Percentiles rank a stretch among this genome's conserved stretches.
Conservation (phyloP, 2,797 vertebrate species). For the Bovichtus diacanthus region DNA sequence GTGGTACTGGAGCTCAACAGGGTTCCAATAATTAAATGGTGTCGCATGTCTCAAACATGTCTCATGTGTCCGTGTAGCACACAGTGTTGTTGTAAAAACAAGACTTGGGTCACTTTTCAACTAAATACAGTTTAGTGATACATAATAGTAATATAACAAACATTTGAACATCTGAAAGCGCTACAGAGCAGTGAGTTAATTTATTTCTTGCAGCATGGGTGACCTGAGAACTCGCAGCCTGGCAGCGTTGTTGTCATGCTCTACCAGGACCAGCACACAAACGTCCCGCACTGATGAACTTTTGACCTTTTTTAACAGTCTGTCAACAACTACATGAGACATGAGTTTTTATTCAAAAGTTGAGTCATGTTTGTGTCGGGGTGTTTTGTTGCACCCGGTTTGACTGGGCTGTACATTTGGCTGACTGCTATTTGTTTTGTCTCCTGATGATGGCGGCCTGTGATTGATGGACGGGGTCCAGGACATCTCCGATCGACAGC, state of each 20-base stretch:
- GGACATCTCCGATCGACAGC: constrained; percentile 90
- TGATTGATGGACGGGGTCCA: constrained; percentile 89
- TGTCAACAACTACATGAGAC: constrained; percentile 16
- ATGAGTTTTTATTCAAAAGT: constrained; percentile 26
- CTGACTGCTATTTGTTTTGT: constrained; percentile 84
- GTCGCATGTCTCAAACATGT: background rate
- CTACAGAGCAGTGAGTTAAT: constrained; percentile 32
- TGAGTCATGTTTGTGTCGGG: constrained; percentile 51
- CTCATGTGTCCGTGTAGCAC: background rate
- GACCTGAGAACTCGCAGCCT: constrained; percentile 40
- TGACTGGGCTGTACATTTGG: constrained; percentile 78
- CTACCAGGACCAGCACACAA: constrained; percentile 14
- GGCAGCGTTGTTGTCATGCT: constrained; percentile 18
- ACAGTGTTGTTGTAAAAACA: background rate
- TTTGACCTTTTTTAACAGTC: constrained; percentile 58
- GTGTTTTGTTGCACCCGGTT: constrained; percentile 68
- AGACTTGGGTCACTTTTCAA: background rate
- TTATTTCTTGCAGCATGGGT: constrained; percentile 40
- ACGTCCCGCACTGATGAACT: constrained; percentile 55
- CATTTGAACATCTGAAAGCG: constrained; percentile 15
- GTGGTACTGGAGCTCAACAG: too few relatives aligned
- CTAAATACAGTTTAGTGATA: background rate
- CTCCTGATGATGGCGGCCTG: constrained; percentile 82
- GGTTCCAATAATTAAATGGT: background rate
- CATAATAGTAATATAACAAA: too few relatives aligned